Evolutionary conservation across 2,888 invertebrate genomes (phyloP).

Genomic region (Patella caerulea): DNA sequence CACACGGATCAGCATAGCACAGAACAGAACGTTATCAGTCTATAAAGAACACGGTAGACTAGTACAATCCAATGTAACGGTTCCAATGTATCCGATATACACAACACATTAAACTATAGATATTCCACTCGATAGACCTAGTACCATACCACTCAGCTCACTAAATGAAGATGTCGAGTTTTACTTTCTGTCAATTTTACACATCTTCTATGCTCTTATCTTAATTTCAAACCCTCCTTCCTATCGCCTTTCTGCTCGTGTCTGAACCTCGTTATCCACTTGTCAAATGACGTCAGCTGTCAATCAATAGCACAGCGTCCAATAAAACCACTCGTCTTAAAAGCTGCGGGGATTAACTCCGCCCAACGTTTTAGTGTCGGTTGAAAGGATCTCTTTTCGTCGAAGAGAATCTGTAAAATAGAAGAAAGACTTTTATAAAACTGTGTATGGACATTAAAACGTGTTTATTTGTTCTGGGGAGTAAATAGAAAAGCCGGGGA

Average conservation of each 20-base stretch:
- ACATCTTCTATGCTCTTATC: background rate
- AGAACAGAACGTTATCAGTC: too few relatives aligned
- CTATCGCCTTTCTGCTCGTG: constrained; percentile 15
- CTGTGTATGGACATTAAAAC: background rate
- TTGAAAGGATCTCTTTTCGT: constrained; percentile 3
- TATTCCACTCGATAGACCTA: background rate
- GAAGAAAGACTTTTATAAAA: constrained; percentile 8
- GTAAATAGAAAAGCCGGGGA: constrained; percentile 9
- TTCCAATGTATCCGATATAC: constrained; percentile 14
- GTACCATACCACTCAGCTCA: background rate
- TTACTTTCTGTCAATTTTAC: constrained; percentile 7
- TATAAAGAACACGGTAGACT: too few relatives aligned
- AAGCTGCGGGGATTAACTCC: background rate
- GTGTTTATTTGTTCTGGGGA: constrained; percentile 10
- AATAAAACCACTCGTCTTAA: constrained; percentile 4
- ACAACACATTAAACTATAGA: background rate
- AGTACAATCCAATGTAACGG: background rate
- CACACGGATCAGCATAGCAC: too few relatives aligned
- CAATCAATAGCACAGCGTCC: constrained; percentile 15
- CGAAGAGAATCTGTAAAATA: constrained; percentile 3
- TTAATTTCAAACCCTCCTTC: constrained; percentile 2
- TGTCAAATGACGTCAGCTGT: constrained; percentile 26
- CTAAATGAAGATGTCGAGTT: constrained; percentile 16
- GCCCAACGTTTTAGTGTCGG: constrained; percentile 12
- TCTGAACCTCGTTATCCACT: constrained; percentile 21